These are phyloP conservation scores for Aphis craccivora DNA, from an alignment of 1,140 invertebrate species.

Conservation along the genomic window DNA sequence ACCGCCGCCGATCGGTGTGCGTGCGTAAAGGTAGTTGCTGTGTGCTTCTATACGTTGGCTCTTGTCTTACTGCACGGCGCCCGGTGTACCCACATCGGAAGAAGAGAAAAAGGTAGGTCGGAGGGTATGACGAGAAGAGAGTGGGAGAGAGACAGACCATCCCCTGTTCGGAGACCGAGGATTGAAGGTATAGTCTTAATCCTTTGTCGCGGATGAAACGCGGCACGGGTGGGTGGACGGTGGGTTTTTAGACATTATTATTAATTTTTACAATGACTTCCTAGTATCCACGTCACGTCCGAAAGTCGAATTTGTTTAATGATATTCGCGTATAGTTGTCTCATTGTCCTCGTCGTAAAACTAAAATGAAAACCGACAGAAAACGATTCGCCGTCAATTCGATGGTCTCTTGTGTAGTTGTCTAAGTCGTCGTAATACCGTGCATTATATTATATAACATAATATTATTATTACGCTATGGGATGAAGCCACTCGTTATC, in stretches of 20 bases:
- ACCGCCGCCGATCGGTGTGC: neutral
- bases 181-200: neutral
- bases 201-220: neutral
- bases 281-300: neutral
- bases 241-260: neutral
- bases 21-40: slow-evolving; percentile 5
- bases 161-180: neutral
- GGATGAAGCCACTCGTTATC: neutral
- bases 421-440: neutral
- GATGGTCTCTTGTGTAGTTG: neutral
- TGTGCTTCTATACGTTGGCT: neutral
- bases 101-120: neutral
- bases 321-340: neutral
- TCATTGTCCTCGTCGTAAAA: neutral
- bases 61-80: neutral
- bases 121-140: neutral
- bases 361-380: neutral
- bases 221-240: neutral
- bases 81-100: neutral
- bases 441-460: neutral
- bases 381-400: neutral
- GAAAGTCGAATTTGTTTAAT: neutral
- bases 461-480: neutral
- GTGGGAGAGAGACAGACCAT: neutral
- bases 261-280: neutral